phyloP scores from a whole-genome alignment of 2,797 vertebrate genomes.

The Brotogeris chrysoptera region DNA sequence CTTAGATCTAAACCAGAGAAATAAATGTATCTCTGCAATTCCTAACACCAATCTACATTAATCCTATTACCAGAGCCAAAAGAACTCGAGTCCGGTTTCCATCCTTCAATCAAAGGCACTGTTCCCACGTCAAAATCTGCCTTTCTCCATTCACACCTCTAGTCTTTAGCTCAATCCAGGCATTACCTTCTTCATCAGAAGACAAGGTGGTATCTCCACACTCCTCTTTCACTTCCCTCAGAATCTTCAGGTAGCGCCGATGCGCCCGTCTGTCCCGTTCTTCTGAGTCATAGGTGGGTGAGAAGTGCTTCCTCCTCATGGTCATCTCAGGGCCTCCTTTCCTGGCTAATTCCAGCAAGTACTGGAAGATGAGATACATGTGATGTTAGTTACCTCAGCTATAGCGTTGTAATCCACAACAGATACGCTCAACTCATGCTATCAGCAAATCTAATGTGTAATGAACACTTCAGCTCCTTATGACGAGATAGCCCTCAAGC shows the following conservation, averaged over 20 bases:
- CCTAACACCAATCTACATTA: background rate
- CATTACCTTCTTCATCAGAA: constrained; percentile 94
- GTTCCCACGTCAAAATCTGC: background rate
- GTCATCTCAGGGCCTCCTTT: constrained; percentile 85
- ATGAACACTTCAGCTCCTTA: background rate
- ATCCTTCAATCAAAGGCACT: background rate
- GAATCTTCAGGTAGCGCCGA: constrained; percentile 86
- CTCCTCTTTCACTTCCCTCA: constrained; percentile 92
- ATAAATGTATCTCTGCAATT: constrained; percentile 23
- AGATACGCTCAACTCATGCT: background rate
- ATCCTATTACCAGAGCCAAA: background rate
- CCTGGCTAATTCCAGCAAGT: constrained; percentile 88
- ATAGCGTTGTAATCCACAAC: background rate
- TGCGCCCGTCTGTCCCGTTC: constrained; percentile 86
- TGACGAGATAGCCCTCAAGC: background rate
- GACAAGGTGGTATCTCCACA: constrained; percentile 92
- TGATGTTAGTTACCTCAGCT: background rate
- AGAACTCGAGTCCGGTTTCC: background rate
- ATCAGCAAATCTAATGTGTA: background rate
- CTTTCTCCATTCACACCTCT: background rate
- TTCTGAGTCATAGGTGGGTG: constrained; percentile 77
- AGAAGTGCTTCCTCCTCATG: constrained; percentile 77
- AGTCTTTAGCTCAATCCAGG: background rate
- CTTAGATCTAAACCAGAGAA: constrained; percentile 71
- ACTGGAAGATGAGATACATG: constrained; percentile 66